A percentile compares a stretch with the other conserved stretches of the same genome.
Conservation (phyloP, 1,140 invertebrate genomes). For the Camponotus pennsylvanicus region DNA sequence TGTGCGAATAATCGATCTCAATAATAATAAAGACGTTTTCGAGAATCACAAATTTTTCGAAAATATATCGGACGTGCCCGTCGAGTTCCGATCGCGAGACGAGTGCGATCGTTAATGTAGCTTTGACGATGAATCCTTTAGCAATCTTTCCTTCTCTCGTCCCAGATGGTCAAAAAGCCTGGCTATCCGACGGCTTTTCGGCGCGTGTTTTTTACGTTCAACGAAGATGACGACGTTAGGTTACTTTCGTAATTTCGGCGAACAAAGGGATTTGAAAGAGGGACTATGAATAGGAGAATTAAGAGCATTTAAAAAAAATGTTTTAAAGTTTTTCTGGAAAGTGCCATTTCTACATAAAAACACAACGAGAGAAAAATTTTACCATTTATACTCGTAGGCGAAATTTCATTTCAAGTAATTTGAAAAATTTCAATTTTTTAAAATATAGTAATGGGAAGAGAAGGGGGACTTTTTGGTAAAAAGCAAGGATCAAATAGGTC, state of each 20-base stretch:
- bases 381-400: conserved; percentile 22
- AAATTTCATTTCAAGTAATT: conserved; percentile 40
- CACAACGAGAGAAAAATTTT: conserved; percentile 37
- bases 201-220: conserved; percentile 81
- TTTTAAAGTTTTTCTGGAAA: not conserved
- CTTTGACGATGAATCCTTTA: conserved; percentile 85
- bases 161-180: conserved; percentile 82
- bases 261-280: conserved; percentile 63
- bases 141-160: conserved; percentile 84
- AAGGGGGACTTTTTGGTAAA: not conserved
- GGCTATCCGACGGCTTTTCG: conserved; percentile 77
- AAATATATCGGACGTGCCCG: conserved; percentile 21
- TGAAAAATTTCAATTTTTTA: conserved; percentile 13
- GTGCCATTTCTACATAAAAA: not conserved
- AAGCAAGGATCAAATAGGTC: conserved; percentile 20
- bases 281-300: conserved; percentile 56
- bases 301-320: not conserved
- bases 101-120: conserved; percentile 80
- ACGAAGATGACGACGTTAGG: conserved; percentile 82
- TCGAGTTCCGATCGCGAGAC: conserved; percentile 67
- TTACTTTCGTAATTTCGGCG: conserved; percentile 72
- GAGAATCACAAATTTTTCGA: conserved; percentile 26
- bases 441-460: not conserved
- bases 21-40: not conserved
- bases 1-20: conserved; percentile 15